These are phyloP conservation scores for Galeopsomyia nigrocyanea DNA, from an alignment of 2,888 invertebrate species.

Conservation along the genomic window DNA sequence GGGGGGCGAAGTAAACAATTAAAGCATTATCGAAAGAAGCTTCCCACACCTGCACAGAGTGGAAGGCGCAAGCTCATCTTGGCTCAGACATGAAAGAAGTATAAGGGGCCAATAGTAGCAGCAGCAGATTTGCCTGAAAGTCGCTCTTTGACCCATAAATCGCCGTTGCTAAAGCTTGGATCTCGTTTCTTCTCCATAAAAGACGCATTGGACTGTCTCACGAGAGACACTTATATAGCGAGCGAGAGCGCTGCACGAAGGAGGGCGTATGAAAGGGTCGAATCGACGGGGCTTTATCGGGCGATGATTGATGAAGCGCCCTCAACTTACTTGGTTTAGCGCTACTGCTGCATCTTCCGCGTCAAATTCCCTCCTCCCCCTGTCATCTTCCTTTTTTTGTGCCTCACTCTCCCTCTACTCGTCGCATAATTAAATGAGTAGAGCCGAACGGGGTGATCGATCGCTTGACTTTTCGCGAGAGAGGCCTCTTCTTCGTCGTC, in stretches of 20 bases:
- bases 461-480: conserved; percentile 48
- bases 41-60: no score
- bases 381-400: conserved; percentile 24
- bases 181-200: conserved; percentile 11
- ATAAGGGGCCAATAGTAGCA: conserved; percentile 1
- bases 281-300: conserved; percentile 60
- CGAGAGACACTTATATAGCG: conserved; percentile 25
- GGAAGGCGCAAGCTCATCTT: no score
- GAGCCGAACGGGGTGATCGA: conserved; percentile 62
- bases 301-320: conserved; percentile 61
- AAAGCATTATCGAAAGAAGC: no score
- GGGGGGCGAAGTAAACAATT: no score
- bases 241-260: conserved; percentile 13
- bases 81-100: no score
- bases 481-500: neutral
- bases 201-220: conserved; percentile 25
- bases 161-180: conserved; percentile 11
- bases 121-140: conserved; percentile 10
- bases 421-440: conserved; percentile 60
- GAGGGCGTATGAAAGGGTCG: conserved; percentile 52
- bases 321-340: conserved; percentile 24
- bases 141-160: conserved; percentile 2
- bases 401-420: conserved; percentile 9
- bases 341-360: neutral
- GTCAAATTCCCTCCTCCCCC: conserved; percentile 47